Conservation (phyloP, 2,797 vertebrate species). For the Onychomys leucogaster region DNA sequence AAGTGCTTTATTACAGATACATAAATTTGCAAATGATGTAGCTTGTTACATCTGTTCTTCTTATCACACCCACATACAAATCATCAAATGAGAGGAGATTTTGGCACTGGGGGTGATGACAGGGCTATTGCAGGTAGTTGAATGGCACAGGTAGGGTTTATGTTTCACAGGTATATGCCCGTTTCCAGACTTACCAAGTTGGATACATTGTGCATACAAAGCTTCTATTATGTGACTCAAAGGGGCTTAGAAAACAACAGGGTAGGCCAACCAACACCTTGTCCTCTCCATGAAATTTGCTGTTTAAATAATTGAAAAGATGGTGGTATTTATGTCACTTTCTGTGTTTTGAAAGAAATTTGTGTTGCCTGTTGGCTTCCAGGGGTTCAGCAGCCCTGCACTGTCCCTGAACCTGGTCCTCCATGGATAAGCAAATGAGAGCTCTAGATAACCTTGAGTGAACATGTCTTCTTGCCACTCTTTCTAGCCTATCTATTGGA, state of each 20-base stretch:
- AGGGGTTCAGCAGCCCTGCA: background rate
- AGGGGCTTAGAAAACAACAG: background rate
- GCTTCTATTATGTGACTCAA: background rate
- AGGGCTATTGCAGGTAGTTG: background rate
- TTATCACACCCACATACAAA: background rate
- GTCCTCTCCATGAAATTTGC: background rate
- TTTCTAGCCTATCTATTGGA: background rate
- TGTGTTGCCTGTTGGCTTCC: background rate
- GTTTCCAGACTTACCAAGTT: background rate
- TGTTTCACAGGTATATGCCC: background rate
- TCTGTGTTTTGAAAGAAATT: background rate
- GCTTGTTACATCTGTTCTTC: background rate
- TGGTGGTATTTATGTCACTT: background rate
- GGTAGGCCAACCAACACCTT: background rate
- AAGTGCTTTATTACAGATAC: background rate
- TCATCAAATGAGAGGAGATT: background rate
- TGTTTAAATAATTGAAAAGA: constrained; percentile 47
- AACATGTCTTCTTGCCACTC: background rate
- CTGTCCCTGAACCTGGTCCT: no score
- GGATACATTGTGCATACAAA: background rate
- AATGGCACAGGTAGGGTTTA: background rate
- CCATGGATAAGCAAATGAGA: background rate
- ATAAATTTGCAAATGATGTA: background rate
- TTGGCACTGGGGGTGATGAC: background rate
- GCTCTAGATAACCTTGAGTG: background rate